phyloP scores from a whole-genome alignment of 2,797 vertebrate genomes.

The Hybognathus amarus region DNA sequence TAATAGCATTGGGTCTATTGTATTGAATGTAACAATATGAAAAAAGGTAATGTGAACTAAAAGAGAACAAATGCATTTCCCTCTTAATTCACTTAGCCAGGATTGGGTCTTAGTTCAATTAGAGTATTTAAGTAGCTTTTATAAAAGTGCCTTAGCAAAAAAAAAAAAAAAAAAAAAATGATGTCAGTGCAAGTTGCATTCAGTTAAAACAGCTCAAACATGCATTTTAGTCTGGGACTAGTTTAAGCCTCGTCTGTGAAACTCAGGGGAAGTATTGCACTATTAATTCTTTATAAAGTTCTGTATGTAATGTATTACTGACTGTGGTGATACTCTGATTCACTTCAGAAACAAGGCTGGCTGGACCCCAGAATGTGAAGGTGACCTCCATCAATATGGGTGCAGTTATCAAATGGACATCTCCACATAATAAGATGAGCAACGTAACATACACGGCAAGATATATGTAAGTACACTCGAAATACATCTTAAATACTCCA shows the following conservation, averaged over 20 bases:
- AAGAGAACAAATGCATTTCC: neutral
- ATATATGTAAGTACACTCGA: slow-evolving; percentile 1
- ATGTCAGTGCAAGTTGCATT: no score
- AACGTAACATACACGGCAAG: neutral
- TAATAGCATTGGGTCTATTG: neutral
- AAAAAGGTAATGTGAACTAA: neutral
- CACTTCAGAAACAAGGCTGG: neutral
- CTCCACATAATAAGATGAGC: neutral
- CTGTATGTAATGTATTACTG: neutral
- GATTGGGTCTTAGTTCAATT: no score
- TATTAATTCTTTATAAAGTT: neutral
- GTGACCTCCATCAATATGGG: slow-evolving; percentile 37
- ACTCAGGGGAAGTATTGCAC: neutral
- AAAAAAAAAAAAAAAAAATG: no score
- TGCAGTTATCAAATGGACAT: slow-evolving; percentile 83
- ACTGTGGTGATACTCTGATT: neutral
- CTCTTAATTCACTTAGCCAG: neutral
- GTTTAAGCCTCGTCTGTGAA: no score
- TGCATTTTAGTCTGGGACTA: no score
- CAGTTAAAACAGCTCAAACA: no score
- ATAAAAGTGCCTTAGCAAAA: no score
- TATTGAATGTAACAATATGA: neutral
- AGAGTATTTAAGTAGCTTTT: no score
- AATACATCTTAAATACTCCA: neutral
- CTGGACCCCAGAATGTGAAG: slow-evolving; percentile 25